Evolutionary conservation across 1,140 invertebrate species (phyloP), one percentile per base, ranked within the genome.

Genomic region (Glomeris maerens): DNA sequence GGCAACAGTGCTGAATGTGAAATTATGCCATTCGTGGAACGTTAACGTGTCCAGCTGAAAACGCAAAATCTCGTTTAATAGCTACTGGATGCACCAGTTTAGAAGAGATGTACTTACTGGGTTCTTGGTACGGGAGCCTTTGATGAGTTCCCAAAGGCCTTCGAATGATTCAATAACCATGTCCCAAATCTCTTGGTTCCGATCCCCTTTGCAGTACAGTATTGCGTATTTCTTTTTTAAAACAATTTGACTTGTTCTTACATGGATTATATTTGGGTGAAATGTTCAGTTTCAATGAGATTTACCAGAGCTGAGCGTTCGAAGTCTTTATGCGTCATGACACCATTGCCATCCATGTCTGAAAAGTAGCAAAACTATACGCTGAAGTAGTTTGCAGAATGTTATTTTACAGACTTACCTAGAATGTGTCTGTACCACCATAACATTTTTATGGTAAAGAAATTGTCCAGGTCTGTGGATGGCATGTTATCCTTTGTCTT

Each of bases 171-270:
- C 28, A 13, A 52, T 17, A 38, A 50, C 45, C 21, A 22, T 52
- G 17, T 52, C 28, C 20, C 39, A 52, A 36, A 52, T 23, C 39
- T 52, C 51, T 25, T 52, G 45, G 14, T 47, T 23, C 13, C 31
- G 23, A 10, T 31, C 51, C 14, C 51, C 51, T 52, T 52, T 52
- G 28, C 51, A 52, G 49, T 50, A 52, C 2, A 52, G 23, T 3
- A 52, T 49, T 4, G 51, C 49, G 41, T 52, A 49, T 39, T 51
- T 50, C 51, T 52, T 49, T n/a, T 4, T 46, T 5, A 49, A n/a
- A 49, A 13, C 10, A 49, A 45, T 46, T 20, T 5, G 5, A 28
- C 45, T 4, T 5, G n/a, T 29, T 41, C n/a, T 5, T 31, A n/a
- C 5, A 29, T 4, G 22, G 20, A 4, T 40, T 14, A 40, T 42